These are phyloP conservation scores for Alauda arvensis DNA, from an alignment of 2,797 vertebrate genomes.

Conservation along the genomic window DNA sequence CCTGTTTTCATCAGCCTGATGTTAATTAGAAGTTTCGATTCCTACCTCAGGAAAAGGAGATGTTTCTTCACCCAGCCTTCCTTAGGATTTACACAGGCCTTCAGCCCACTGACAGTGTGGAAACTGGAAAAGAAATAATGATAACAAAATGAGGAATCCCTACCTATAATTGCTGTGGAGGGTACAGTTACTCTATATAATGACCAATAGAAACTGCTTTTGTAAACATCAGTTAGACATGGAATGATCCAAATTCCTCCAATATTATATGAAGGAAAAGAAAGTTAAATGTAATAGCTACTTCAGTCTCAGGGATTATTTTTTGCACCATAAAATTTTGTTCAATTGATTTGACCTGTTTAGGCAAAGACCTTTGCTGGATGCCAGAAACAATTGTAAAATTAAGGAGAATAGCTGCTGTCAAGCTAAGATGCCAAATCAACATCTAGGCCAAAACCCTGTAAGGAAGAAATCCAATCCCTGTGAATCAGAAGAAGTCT, in stretches of 20 bases:
- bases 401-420: background rate
- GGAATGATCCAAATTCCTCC: background rate
- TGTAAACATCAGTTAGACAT: background rate
- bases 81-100: slow-evolving; percentile 66
- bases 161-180: background rate
- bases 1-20: background rate
- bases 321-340: background rate
- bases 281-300: background rate
- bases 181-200: background rate
- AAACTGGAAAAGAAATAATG: slow-evolving; percentile 54
- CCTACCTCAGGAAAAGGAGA: slow-evolving; percentile 63
- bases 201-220: background rate
- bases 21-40: background rate
- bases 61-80: slow-evolving; percentile 62
- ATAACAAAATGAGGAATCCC: background rate
- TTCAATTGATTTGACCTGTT: background rate
- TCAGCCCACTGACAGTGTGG: slow-evolving; percentile 4
- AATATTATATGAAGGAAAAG: background rate
- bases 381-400: background rate
- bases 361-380: background rate
- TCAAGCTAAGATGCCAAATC: background rate
- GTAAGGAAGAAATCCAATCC: rapidly evolving
- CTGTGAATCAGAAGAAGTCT: background rate
- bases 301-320: background rate
- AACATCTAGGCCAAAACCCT: background rate